Evolutionary conservation across 2,888 invertebrate genomes (phyloP), one percentile per base, ranked within the genome.

Genomic region (Noctua janthe): DNA sequence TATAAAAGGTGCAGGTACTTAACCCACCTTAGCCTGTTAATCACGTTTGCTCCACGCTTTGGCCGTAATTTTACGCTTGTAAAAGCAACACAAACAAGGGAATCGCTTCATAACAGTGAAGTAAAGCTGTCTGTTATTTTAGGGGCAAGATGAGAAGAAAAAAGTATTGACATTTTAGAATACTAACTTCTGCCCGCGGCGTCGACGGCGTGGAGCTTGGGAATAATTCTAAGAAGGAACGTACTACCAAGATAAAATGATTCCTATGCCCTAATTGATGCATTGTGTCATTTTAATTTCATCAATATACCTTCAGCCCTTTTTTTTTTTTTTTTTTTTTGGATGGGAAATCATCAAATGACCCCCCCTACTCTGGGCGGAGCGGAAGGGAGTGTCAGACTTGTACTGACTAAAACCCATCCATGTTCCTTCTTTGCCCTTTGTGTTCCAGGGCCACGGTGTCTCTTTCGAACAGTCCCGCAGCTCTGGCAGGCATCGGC

Each of bases 21-120:
- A 81, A 86, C 84, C 80, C 78, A 80, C 66, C 80, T 75, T 74
- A 39, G 56, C 54, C 54, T 64, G 39, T 81, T 84, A 87, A 88
- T 86, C 81, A 86, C 69, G 84, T 86, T 86, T 80, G 69, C 69
- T 74, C 62, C 78, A 71, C 59, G 35, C 35, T 39, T 39, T 39
- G 66, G 59, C 74, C 74, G 75, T 83, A 80, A 78, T 73, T 78
- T 80, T 59, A 54, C 66, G 74, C 35, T 62, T 74, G 72, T 74
- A 73, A 82, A 80, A 80, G 76, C 79, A 59, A 49, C 76, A 70
- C 74, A 81, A 84, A 88, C 87, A 83, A 78, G 62, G 17, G 56
- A 80, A 83, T 81, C 49, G 62, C 74, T 86, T 86, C 67, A 86
- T 81, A 77, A 77, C 71, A 64, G 64, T 66, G 5, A 73, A 20